Percentiles rank a stretch among this genome's conserved stretches.
phyloP scores from a whole-genome alignment of 2,888 invertebrate species.

The Netelia fuscicornis region DNA sequence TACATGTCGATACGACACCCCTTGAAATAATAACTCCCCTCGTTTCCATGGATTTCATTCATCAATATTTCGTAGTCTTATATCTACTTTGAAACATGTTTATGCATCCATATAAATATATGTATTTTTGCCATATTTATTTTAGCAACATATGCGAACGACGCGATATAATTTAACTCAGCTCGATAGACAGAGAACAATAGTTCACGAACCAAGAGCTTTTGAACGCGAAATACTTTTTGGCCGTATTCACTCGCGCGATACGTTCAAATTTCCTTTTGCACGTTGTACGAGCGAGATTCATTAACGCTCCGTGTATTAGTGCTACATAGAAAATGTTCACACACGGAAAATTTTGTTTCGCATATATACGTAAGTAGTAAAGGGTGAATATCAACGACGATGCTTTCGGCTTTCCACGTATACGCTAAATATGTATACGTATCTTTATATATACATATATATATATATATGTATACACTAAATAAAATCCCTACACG shows the following conservation, averaged over 20 bases:
- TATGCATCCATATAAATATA: slow-evolving; percentile 1
- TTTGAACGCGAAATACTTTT: slow-evolving; percentile 49
- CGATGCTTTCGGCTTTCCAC: slow-evolving; percentile 4
- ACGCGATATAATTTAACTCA: slow-evolving; percentile 28
- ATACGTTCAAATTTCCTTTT: slow-evolving; percentile 42
- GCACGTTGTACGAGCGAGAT: slow-evolving; percentile 69
- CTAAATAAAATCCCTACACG: slow-evolving; percentile 23
- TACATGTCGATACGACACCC: slow-evolving; percentile 10
- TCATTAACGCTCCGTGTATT: slow-evolving; percentile 76
- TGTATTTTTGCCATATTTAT: background rate
- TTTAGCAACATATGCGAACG: slow-evolving; percentile 29
- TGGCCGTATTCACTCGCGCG: background rate
- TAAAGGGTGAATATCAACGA: slow-evolving; percentile 47
- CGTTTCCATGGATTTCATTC: slow-evolving; percentile 61
- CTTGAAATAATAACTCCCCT: slow-evolving; percentile 50
- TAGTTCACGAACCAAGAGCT: slow-evolving; percentile 5
- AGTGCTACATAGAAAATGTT: background rate
- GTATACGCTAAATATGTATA: background rate
- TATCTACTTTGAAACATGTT: slow-evolving; percentile 12
- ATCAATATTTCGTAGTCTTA: slow-evolving; percentile 37
- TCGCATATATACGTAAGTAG: slow-evolving; percentile 25
- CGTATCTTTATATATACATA: background rate
- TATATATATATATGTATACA: background rate
- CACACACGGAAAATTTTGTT: slow-evolving; percentile 16
- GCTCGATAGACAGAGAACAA: background rate